Evolutionary conservation across 2,113 vertebrate genomes (phyloP).

Genomic region (Ameiurus melas): DNA sequence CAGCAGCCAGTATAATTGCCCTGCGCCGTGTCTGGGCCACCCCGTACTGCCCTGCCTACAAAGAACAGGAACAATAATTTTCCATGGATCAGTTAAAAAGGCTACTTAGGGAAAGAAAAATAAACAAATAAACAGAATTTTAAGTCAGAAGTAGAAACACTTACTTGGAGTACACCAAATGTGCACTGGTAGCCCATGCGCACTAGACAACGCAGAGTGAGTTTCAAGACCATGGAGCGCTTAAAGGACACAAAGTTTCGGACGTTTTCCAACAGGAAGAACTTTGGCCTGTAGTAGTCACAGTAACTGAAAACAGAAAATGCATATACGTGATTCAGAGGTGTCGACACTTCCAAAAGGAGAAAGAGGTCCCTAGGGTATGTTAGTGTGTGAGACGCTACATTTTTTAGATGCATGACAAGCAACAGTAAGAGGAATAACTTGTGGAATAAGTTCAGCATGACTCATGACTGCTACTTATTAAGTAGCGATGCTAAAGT

Average conservation of each 20-base stretch:
- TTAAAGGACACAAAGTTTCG: conserved; percentile 97
- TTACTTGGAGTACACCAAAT: conserved; percentile 91
- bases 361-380: neutral
- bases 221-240: conserved; percentile 94
- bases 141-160: conserved; percentile 23
- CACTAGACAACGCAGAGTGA: conserved; percentile 91
- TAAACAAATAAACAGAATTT: no score
- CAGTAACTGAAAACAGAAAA: conserved; percentile 80
- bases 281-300: conserved; percentile 93
- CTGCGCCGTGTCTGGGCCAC: conserved; percentile 91
- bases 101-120: no score
- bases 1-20: conserved; percentile 89
- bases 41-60: conserved; percentile 90
- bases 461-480: neutral
- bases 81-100: neutral
- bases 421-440: neutral
- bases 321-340: neutral
- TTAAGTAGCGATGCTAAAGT: neutral
- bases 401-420: neutral
- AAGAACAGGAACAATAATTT: neutral
- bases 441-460: neutral
- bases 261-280: conserved; percentile 94
- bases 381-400: neutral
- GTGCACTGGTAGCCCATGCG: conserved; percentile 98
- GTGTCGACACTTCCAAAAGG: neutral